Percentiles rank a stretch among this genome's conserved stretches.
Conservation (phyloP, 2,797 vertebrate genomes). For the Eulemur coronatus region DNA sequence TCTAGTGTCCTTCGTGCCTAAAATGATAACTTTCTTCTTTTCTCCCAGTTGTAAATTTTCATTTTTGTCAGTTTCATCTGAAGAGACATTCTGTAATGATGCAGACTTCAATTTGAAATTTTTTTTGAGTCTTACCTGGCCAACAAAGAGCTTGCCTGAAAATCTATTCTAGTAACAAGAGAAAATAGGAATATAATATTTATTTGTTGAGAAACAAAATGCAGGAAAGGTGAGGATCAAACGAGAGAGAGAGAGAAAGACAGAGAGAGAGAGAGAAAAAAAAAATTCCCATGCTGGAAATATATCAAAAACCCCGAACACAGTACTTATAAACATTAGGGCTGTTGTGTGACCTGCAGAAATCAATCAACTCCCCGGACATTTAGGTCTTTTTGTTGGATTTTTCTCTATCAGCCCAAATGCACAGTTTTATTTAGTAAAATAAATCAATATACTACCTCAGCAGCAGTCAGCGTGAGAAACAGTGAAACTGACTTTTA, state of each 20-base stretch:
- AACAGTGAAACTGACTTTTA: neutral
- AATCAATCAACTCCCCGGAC: neutral
- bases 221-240: neutral
- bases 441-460: neutral
- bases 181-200: neutral
- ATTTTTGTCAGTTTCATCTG: neutral
- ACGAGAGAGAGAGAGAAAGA: neutral
- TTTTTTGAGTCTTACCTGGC: neutral
- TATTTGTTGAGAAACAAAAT: neutral
- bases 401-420: conserved; percentile 1
- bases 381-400: neutral
- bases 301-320: neutral
- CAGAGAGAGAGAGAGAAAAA: too few relatives aligned
- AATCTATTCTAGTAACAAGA: neutral
- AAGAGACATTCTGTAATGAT: neutral
- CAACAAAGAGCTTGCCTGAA: neutral
- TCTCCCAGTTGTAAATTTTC: neutral
- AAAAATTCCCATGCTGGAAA: neutral
- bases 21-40: neutral
- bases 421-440: conserved; percentile 17
- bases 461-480: neutral
- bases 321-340: neutral
- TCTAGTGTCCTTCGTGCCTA: neutral
- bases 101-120: neutral
- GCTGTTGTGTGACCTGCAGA: neutral